These are phyloP conservation scores for Carettochelys insculpta DNA, from an alignment of 2,113 vertebrate species.

Conservation along the genomic window DNA sequence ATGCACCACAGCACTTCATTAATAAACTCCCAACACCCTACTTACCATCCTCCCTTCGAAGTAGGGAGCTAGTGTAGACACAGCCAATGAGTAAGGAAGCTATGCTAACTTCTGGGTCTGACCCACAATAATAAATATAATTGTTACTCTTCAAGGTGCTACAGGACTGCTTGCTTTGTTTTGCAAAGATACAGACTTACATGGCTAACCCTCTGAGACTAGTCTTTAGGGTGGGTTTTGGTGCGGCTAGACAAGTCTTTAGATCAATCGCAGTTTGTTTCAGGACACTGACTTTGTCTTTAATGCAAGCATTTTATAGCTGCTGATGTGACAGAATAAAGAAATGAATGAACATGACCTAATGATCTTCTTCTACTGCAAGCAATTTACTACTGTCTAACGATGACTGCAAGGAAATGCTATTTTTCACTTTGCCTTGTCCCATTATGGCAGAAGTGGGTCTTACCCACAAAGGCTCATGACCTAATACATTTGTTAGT, in stretches of 20 bases:
- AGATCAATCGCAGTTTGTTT: constrained; percentile 21
- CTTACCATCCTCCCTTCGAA: no score
- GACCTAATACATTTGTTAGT: no score
- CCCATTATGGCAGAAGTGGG: neutral
- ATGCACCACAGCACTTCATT: no score
- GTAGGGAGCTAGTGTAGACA: no score
- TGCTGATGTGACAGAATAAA: constrained; percentile 23
- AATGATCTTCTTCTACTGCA: constrained; percentile 22
- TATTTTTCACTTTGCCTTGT: neutral
- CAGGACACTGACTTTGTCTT: constrained; percentile 27
- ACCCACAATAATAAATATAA: no score
- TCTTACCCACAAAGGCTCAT: no score
- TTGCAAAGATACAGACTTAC: no score
- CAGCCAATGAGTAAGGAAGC: neutral
- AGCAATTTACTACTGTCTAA: constrained; percentile 11
- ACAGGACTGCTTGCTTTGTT: no score
- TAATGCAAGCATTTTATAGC: constrained; percentile 33
- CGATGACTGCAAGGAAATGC: neutral
- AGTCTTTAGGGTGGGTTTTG: neutral
- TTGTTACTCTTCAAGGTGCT: no score
- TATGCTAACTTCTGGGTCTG: no score
- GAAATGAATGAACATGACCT: constrained; percentile 7
- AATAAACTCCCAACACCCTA: no score
- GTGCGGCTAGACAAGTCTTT: constrained; percentile 20
- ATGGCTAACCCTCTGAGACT: no score